Conservation (phyloP, 1,140 invertebrate species). For the Anadara kagoshimensis region DNA sequence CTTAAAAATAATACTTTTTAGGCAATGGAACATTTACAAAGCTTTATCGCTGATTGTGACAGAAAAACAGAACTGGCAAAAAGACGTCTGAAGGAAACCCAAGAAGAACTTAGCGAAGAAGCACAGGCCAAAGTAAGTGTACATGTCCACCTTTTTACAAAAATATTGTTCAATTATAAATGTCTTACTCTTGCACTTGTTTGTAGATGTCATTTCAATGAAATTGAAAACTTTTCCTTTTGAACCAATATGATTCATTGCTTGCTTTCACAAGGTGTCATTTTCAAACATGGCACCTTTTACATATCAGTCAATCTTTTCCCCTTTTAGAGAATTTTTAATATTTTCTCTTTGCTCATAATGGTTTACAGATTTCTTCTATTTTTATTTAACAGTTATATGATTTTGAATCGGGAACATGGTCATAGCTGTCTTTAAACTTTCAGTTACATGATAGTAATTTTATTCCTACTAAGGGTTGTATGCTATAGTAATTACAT, state of each 20-base stretch:
- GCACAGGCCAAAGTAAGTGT: constrained; percentile 90
- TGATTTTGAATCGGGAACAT: background rate
- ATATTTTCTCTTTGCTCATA: no score
- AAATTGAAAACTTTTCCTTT: no score
- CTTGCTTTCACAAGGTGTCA: background rate
- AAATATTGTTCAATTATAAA: background rate
- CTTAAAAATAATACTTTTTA: constrained; percentile 69
- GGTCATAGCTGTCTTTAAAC: no score
- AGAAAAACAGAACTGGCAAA: constrained; percentile 94
- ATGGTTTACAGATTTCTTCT: no score
- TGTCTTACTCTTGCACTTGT: no score
- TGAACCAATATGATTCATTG: background rate
- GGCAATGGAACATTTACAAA: constrained; percentile 97
- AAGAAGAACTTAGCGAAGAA: constrained; percentile 96
- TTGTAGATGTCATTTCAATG: no score
- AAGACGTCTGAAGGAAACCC: constrained; percentile 94
- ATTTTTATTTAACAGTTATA: no score
- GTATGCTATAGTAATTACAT: no score
- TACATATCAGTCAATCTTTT: no score
- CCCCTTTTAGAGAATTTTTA: background rate
- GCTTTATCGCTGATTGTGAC: constrained; percentile 96
- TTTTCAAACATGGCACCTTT: no score
- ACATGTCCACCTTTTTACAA: no score
- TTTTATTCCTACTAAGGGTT: background rate
- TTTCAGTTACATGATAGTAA: background rate